These are phyloP conservation scores for Steinernema hermaphroditum DNA, from an alignment of 2,888 invertebrate species.

Conservation along the genomic window DNA sequence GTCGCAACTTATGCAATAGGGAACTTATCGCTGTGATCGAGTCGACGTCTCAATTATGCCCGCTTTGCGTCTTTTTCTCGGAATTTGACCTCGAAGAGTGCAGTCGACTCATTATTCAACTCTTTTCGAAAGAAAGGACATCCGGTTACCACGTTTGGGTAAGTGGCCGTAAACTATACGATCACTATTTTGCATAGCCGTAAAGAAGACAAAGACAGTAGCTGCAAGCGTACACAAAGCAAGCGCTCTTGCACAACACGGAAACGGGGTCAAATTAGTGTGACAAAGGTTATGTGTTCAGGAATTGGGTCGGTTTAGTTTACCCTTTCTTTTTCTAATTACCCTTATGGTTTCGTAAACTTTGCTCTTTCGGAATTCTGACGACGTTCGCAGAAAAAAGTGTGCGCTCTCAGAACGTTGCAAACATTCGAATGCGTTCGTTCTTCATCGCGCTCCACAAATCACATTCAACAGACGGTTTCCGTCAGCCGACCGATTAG, in stretches of 20 bases:
- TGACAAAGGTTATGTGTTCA: slow-evolving; percentile 9
- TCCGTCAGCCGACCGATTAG: slow-evolving; percentile 20
- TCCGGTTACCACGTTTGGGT: too few species aligned
- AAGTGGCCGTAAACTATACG: too few species aligned
- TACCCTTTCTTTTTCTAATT: slow-evolving; percentile 12
- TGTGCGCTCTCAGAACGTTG: not conserved
- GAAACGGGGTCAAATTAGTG: slow-evolving; percentile 29
- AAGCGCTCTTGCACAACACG: not conserved
- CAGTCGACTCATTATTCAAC: not conserved
- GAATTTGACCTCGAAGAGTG: slow-evolving; percentile 3
- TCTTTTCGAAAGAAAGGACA: too few species aligned
- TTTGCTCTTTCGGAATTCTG: too few species aligned
- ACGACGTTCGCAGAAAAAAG: too few species aligned
- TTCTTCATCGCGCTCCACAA: not conserved
- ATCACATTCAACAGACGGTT: not conserved
- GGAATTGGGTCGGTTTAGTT: slow-evolving; percentile 7
- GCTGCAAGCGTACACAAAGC: too few species aligned
- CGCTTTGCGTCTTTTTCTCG: not conserved
- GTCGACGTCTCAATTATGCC: not conserved
- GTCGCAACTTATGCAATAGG: slow-evolving; percentile 24
- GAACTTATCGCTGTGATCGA: not conserved
- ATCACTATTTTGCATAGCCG: too few species aligned
- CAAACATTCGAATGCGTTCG: not conserved
- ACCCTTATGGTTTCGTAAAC: not conserved
- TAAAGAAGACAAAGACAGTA: too few species aligned